Evolutionary conservation across 2,888 invertebrate species (phyloP), one percentile per base, ranked within the genome.

Genomic region (Sipha maydis): DNA sequence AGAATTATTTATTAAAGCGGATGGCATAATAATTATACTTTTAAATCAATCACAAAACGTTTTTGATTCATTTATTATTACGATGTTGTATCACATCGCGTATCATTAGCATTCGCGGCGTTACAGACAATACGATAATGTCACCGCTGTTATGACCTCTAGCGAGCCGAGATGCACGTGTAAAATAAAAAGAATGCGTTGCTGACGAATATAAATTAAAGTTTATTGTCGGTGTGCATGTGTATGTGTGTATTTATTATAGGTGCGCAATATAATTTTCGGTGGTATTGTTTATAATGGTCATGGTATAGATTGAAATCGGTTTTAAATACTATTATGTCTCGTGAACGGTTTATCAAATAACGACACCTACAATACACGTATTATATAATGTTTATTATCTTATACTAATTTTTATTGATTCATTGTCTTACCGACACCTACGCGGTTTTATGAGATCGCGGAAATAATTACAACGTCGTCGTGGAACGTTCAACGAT

Each of bases 71-170:
- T 61, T 61, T 21, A 25, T 56, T 56, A 56, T 61, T 21, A 48
- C 7, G 4, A 61, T 21, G 17, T 67, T 67, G 11, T n/a, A n/a
- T 67, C 31, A 9, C 9, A 67, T 67, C 11, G n/a, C n/a, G 14
- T 28, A 71, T 71, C n/a, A 71, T 71, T 71, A 71, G 71, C 71
- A 31, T 71, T 71, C 71, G n/a, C 25, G 17, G 71, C 71, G 71
- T 69, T 28, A 11, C 48, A 17, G n/a, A n/a, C n/a, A n/a, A 67
- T n/a, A n/a, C n/a, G 71, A 71, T 31, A 28, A 71, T 28, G 71
- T 14, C 28, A 71, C 71, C 28, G 71, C 71, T 5, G 14, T 17
- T 2, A 17, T 31, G 28, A 31, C 71, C 71, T 71, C 28, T 7
- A 61, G 19, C 61, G 25, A 61, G 21, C 61, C 25, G 61, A 19